phyloP scores from a whole-genome alignment of 2,113 vertebrate genomes.

The Zosterops japonicus region DNA sequence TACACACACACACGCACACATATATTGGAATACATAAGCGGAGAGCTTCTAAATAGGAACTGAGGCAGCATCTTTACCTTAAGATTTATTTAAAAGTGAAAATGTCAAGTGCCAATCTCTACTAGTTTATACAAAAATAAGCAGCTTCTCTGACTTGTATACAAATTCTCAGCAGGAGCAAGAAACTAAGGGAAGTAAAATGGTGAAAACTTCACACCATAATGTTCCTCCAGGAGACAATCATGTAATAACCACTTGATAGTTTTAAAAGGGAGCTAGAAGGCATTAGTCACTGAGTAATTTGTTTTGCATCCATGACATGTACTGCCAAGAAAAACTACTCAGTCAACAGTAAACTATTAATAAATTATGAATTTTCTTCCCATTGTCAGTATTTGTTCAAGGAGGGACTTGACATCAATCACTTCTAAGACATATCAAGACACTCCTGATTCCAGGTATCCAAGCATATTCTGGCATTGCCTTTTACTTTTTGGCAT shows the following conservation, averaged over 20 bases:
- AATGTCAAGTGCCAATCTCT: background rate
- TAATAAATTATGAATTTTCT: background rate
- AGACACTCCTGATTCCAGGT: background rate
- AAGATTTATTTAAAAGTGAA: background rate
- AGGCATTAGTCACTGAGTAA: background rate
- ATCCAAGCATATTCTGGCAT: background rate
- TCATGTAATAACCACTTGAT: background rate
- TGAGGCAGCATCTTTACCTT: background rate
- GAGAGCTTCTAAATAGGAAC: background rate
- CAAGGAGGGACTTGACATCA: background rate
- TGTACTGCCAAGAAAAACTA: background rate
- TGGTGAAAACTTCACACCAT: background rate
- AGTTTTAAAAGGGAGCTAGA: background rate
- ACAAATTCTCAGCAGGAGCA: background rate
- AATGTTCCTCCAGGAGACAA: background rate
- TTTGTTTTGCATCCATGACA: background rate
- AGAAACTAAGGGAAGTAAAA: background rate
- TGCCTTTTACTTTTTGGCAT: background rate
- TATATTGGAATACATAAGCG: background rate
- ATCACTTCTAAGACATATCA: background rate
- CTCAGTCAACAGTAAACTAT: background rate
- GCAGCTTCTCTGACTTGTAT: background rate
- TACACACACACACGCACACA: fast-evolving
- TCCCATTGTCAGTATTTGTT: background rate
- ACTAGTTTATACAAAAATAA: background rate